A percentile compares a stretch with the other conserved stretches of the same genome.
Evolutionary conservation across 2,888 invertebrate species (phyloP).

Genomic region (Thysanoteuthis rhombus): DNA sequence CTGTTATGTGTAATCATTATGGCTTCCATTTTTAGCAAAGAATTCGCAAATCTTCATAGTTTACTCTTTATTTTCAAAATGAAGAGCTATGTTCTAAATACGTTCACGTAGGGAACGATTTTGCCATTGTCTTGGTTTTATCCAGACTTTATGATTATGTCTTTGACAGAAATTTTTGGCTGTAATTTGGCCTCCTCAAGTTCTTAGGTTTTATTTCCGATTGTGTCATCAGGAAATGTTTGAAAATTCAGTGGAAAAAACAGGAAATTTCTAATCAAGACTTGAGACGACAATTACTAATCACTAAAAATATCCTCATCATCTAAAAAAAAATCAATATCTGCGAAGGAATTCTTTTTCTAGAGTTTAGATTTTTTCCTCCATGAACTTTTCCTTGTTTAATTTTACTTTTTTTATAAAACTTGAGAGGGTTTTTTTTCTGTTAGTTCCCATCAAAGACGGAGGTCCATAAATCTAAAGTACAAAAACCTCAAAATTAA

Average conservation of each 20-base stretch:
- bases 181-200: neutral
- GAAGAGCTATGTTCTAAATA: neutral
- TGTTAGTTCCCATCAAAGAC: too few species aligned
- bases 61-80: neutral
- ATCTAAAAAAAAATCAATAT: neutral
- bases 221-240: neutral
- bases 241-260: neutral
- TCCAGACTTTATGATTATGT: neutral
- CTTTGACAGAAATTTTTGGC: neutral
- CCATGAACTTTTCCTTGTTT: too few species aligned
- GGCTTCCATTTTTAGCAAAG: neutral
- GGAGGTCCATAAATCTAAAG: too few species aligned
- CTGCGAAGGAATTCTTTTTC: neutral
- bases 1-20: neutral
- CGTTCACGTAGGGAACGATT: neutral
- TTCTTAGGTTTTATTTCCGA: neutral
- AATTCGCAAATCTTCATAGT: neutral
- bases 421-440: too few species aligned
- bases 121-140: neutral
- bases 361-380: too few species aligned
- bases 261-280: neutral
- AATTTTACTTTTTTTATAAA: too few species aligned
- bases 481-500: too few species aligned
- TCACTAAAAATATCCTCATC: neutral
- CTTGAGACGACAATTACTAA: neutral